phyloP scores from a whole-genome alignment of 2,797 vertebrate genomes.

The Trematocara caparti region DNA sequence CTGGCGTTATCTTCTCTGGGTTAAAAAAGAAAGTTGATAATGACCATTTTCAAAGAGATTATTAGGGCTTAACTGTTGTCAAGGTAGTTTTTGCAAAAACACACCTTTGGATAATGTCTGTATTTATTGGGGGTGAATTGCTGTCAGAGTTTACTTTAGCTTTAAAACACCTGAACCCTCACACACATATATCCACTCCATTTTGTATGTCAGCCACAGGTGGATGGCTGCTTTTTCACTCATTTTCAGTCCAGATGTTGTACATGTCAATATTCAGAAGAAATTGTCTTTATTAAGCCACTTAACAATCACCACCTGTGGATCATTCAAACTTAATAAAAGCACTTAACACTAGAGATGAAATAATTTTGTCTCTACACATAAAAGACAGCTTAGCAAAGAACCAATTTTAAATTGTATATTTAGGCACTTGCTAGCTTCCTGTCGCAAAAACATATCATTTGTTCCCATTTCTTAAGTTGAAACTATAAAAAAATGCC shows the following conservation, averaged over 20 bases:
- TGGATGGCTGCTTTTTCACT: background rate
- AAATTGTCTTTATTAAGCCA: background rate
- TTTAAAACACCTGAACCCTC: background rate
- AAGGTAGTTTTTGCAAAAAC: background rate
- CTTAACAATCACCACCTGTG: background rate
- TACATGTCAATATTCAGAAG: background rate
- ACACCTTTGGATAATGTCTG: background rate
- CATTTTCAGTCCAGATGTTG: background rate
- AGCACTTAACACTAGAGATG: background rate
- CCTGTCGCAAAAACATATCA: background rate
- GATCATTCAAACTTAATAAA: background rate
- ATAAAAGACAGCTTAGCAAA: background rate
- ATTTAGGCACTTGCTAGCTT: background rate
- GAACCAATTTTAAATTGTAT: background rate
- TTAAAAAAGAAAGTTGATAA: background rate
- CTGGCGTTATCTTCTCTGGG: background rate
- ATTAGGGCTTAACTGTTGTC: background rate
- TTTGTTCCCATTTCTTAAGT: background rate
- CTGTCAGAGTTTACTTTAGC: background rate
- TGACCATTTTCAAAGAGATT: background rate
- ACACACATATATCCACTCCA: background rate
- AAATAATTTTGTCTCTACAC: background rate
- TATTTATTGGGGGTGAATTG: background rate
- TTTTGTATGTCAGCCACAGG: background rate
- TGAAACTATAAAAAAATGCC: background rate